A percentile compares a stretch with the other conserved stretches of the same genome.
These are phyloP conservation scores for Myocastor coypus DNA, from an alignment of 2,113 vertebrate genomes.

Conservation along the genomic window DNA sequence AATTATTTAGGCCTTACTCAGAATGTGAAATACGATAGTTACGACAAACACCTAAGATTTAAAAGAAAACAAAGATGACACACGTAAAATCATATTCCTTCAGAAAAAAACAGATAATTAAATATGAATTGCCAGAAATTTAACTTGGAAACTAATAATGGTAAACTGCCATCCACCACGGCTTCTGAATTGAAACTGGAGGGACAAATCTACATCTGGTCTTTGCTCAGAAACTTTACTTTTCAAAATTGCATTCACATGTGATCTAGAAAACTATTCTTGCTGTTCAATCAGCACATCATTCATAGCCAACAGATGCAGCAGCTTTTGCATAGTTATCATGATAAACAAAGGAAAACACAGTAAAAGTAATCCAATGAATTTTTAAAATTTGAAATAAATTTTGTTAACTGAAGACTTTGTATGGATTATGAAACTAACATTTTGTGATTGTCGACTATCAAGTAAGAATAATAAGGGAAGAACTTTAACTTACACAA, in stretches of 20 bases:
- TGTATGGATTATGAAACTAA: constrained; percentile 25
- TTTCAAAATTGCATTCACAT: neutral
- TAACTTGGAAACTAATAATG: neutral
- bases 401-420: constrained; percentile 42
- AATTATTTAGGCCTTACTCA: neutral
- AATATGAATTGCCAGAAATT: neutral
- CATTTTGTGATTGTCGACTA: neutral
- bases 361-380: constrained; percentile 19
- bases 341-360: constrained; percentile 58
- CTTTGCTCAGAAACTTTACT: neutral
- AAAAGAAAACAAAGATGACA: neutral
- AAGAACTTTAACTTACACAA: constrained; percentile 7
- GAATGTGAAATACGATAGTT: neutral
- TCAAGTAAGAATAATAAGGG: neutral
- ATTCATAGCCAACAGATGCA: constrained; percentile 68
- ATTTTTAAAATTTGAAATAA: constrained; percentile 1
- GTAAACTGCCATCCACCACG: neutral
- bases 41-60: neutral
- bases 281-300: constrained; percentile 52
- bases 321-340: neutral
- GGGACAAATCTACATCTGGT: neutral
- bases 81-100: neutral
- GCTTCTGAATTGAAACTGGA: neutral
- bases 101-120: neutral
- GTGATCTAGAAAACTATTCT: neutral